phyloP scores from a whole-genome alignment of 2,113 vertebrate genomes.

The Phoenicopterus ruber region DNA sequence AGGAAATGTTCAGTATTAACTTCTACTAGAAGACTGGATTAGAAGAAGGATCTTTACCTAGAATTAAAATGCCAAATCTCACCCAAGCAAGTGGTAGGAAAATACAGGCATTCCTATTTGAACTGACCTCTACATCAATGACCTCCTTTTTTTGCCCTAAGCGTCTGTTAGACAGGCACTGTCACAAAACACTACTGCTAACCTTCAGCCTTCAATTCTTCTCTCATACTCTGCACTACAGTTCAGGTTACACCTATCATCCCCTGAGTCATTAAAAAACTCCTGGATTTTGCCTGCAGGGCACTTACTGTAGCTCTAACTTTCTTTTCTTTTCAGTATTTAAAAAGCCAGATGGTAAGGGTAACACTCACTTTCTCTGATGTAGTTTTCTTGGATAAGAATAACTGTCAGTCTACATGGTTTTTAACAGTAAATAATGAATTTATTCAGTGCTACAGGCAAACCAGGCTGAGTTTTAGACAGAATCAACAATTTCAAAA shows the following conservation, averaged over 20 bases:
- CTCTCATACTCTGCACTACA: neutral
- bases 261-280: neutral
- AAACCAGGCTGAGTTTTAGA: neutral
- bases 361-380: neutral
- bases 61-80: neutral
- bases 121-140: neutral
- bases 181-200: neutral
- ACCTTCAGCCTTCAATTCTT: neutral
- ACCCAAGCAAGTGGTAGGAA: neutral
- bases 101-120: neutral
- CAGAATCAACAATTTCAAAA: neutral
- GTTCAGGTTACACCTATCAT: neutral
- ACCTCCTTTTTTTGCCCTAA: neutral
- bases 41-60: neutral
- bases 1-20: neutral
- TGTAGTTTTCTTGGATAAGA: neutral
- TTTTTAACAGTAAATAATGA: slow-evolving; percentile 19
- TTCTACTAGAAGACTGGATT: neutral
- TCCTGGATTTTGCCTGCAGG: neutral
- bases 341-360: neutral
- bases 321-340: neutral
- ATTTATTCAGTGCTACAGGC: slow-evolving; percentile 11
- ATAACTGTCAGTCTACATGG: neutral
- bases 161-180: neutral
- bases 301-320: neutral